These are phyloP conservation scores for Drosophila grimshawi DNA, from an alignment of 1,140 invertebrate genomes.

Conservation along the genomic window DNA sequence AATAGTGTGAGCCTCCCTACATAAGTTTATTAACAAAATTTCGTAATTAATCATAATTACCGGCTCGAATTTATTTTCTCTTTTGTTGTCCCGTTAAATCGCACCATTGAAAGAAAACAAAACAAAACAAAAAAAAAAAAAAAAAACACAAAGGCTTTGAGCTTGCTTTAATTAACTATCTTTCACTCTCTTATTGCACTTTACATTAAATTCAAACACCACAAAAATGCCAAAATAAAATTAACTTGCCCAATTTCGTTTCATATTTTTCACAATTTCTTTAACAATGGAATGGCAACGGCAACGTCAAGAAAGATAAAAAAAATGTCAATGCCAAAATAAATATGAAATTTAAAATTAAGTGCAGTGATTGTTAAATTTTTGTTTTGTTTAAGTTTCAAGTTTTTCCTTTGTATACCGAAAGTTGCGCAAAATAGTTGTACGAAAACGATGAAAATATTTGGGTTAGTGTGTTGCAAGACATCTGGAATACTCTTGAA, in stretches of 20 bases:
- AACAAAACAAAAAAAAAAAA: slow-evolving; percentile 24
- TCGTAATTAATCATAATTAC: slow-evolving; percentile 68
- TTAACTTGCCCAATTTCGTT: slow-evolving; percentile 61
- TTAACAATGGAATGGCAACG: slow-evolving; percentile 48
- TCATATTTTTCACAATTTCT: slow-evolving; percentile 64
- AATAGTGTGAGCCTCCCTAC: not conserved
- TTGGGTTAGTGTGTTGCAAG: slow-evolving; percentile 28
- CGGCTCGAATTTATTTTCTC: slow-evolving; percentile 28
- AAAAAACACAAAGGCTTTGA: slow-evolving; percentile 22
- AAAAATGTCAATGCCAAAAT: slow-evolving; percentile 78
- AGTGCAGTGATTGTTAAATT: slow-evolving; percentile 62
- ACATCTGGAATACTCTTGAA: slow-evolving; percentile 9
- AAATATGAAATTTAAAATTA: slow-evolving; percentile 62
- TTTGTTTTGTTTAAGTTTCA: slow-evolving; percentile 27
- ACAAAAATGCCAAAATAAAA: slow-evolving; percentile 37
- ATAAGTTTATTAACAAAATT: slow-evolving; percentile 33
- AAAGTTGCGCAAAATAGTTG: slow-evolving; percentile 24
- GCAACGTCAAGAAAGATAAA: slow-evolving; percentile 31
- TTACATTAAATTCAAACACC: slow-evolving; percentile 34
- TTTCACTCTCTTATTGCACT: slow-evolving; percentile 33
- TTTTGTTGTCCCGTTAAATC: slow-evolving; percentile 44
- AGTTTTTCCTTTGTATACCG: slow-evolving; percentile 44
- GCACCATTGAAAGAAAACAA: slow-evolving; percentile 41
- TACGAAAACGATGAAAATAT: slow-evolving; percentile 3
- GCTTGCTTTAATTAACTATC: slow-evolving; percentile 59